Percentiles rank a stretch among this genome's conserved stretches.
phyloP scores from a whole-genome alignment of 1,140 invertebrate genomes.

The Aleiodes sp. region DNA sequence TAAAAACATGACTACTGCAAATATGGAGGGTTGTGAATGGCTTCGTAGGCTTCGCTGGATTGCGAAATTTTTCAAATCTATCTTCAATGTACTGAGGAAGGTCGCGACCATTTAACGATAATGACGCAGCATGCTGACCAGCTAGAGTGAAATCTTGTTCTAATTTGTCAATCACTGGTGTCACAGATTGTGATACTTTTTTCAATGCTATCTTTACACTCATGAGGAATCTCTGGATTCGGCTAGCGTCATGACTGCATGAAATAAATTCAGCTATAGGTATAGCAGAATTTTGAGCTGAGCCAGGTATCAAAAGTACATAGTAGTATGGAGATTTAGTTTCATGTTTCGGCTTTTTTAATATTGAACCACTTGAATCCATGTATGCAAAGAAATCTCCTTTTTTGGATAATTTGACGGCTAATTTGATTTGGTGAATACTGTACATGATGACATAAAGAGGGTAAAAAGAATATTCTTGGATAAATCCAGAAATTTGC shows the following conservation, averaged over 20 bases:
- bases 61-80: not conserved
- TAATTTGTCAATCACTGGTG: not conserved
- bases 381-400: not conserved
- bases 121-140: not conserved
- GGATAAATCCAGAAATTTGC: not conserved
- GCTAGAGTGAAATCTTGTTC: not conserved
- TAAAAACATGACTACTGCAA: not conserved
- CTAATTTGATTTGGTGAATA: not conserved
- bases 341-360: not conserved
- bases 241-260: not conserved
- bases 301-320: not conserved
- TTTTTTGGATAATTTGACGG: not conserved
- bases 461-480: not conserved
- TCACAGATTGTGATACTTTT: no score
- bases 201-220: not conserved
- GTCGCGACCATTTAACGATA: not conserved
- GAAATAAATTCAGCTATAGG: constrained; percentile 1
- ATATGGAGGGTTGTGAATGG: not conserved
- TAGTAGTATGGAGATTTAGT: not conserved
- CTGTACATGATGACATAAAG: not conserved
- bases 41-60: not conserved
- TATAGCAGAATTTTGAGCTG: not conserved
- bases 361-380: not conserved
- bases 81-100: not conserved
- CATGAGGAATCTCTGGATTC: not conserved